Evolutionary conservation across 2,888 invertebrate genomes (phyloP), one percentile per base, ranked within the genome.

Genomic region (Arenicola marina): DNA sequence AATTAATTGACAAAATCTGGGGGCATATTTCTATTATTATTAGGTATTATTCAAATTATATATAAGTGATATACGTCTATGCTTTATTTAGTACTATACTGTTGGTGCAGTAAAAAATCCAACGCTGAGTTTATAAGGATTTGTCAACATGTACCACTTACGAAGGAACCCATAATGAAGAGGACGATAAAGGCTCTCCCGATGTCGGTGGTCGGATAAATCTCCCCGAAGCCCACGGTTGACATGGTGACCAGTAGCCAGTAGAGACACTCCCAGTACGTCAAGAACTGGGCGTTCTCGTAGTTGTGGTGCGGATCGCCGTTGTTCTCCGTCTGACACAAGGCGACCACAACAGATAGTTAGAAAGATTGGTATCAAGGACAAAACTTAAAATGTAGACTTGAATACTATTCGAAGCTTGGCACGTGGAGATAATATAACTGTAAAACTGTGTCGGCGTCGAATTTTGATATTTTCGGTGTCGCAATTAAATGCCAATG

Each of bases 201-300:
- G 33, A 62, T 48, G 48, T 58, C 59, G 3, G 69, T 65, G 21
- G 26, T 18, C 2, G 69, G 69, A n/a, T 28, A 56, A 43, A 67
- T 62, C 43, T 67, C 69, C 1, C 69, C 69, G 54, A 55, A 69
- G 33, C 69, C 69, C 26, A 69, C 66, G 1, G 69, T 67, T 11
- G 69, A 67, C 69, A 69, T 62, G 29, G 69, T 69, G 43, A 69
- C 62, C 43, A 69, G 61, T 3, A 69, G 57, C 61, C 63, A 69
- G 54, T 69, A 69, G 29, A 69, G 59, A 32, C 62, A 56, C 18
- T 62, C 46, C 56, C 65, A 59, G 63, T 61, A 67, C n/a, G 57
- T 21, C 51, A 67, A 33, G 2, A n/a, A 4, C 15, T 65, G 67
- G 24, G n/a, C 18, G 46, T 68, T 67, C 34, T 48, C 32, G 33